Evolutionary conservation across 2,888 invertebrate species (phyloP).

Genomic region (Drosophila kokeensis): DNA sequence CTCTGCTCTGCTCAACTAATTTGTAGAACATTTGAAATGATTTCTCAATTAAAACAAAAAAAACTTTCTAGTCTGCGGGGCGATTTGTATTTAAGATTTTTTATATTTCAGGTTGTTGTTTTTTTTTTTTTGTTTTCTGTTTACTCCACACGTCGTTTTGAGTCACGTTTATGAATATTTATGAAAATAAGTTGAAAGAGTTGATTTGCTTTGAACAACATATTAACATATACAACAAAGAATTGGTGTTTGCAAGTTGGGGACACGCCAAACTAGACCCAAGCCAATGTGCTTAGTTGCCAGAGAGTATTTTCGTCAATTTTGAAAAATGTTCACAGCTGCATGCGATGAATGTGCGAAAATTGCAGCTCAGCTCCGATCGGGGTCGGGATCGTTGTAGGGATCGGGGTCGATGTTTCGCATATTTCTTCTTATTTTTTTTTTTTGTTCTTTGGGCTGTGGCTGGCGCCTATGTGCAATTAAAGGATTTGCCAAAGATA

Average conservation of each 20-base stretch:
- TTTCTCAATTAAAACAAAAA: background rate
- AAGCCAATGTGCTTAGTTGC: conserved; percentile 17
- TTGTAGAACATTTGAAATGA: background rate
- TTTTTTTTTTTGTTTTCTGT: background rate
- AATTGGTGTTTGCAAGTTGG: background rate
- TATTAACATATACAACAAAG: background rate
- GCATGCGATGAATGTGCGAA: conserved; percentile 62
- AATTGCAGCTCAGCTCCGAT: conserved; percentile 33
- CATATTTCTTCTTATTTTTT: background rate
- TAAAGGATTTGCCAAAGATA: conserved; percentile 71
- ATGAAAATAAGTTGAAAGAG: background rate
- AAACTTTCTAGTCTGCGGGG: background rate
- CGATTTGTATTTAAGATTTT: background rate
- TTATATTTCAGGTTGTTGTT: background rate
- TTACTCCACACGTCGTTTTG: background rate
- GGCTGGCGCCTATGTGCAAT: conserved; percentile 71
- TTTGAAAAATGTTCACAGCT: conserved; percentile 71
- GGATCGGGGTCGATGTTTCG: conserved; percentile 7
- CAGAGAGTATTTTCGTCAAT: conserved; percentile 10
- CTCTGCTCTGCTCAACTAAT: conserved; percentile 12
- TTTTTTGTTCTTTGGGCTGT: background rate
- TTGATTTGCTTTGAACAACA: background rate
- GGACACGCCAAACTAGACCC: background rate
- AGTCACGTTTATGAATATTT: background rate
- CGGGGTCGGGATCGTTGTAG: background rate